phyloP scores from a whole-genome alignment of 2,797 vertebrate species.

The Takifugu ocellatus region DNA sequence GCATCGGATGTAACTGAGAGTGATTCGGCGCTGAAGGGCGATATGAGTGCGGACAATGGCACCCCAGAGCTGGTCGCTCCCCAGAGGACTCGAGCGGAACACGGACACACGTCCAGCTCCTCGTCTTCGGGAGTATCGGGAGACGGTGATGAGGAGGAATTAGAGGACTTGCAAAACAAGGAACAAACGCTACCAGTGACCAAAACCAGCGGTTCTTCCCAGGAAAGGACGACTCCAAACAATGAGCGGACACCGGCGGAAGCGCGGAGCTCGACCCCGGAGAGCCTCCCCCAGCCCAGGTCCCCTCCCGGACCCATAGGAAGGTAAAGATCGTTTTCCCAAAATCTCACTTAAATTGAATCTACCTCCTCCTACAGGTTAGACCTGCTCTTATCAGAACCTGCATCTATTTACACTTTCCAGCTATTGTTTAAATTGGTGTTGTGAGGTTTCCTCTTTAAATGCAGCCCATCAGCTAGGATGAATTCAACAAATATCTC shows the following conservation, averaged over 20 bases:
- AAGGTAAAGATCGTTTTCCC: slow-evolving; percentile 59
- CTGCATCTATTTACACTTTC: too few relatives aligned
- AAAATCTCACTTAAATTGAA: too few relatives aligned
- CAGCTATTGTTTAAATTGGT: too few relatives aligned
- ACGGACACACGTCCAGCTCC: slow-evolving; percentile 44
- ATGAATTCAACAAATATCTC: too few relatives aligned
- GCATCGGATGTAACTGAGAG: slow-evolving; percentile 68
- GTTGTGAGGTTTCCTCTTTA: too few relatives aligned
- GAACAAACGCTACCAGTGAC: slow-evolving; percentile 37
- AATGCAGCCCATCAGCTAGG: too few relatives aligned
- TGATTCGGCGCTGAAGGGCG: slow-evolving; percentile 56
- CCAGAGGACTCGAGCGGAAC: slow-evolving; percentile 49
- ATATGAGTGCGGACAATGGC: slow-evolving; percentile 65
- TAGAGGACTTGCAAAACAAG: slow-evolving; percentile 39
- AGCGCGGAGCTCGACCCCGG: slow-evolving; percentile 51
- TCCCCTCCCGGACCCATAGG: slow-evolving; percentile 54
- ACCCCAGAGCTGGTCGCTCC: slow-evolving; percentile 66
- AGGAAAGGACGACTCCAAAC: slow-evolving; percentile 56
- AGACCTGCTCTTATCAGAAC: too few relatives aligned
- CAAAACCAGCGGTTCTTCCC: slow-evolving; percentile 53
- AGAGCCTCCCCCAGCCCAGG: slow-evolving; percentile 39
- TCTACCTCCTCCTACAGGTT: too few relatives aligned
- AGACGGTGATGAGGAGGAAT: slow-evolving; percentile 54
- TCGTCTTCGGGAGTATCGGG: slow-evolving; percentile 63
- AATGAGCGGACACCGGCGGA: slow-evolving; percentile 49